Conservation (phyloP, 30 jellyfish, hydroid and myxozoan species). For the Aurelia sp. region DNA sequence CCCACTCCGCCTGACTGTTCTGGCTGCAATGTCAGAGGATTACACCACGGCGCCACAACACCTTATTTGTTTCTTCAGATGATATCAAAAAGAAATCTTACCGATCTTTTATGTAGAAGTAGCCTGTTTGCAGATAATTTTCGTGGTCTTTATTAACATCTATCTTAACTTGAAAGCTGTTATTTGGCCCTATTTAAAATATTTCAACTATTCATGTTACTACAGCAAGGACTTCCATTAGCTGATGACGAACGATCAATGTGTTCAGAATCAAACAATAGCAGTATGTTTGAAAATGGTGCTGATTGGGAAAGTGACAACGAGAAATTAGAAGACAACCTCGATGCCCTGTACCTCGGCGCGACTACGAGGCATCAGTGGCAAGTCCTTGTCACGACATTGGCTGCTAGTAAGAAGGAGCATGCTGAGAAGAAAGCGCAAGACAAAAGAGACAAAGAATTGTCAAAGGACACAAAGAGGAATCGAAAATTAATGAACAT, state of each 20-base stretch:
- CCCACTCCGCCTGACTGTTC: too few species aligned
- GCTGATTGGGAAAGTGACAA: constrained; percentile 43
- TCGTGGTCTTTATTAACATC: too few species aligned
- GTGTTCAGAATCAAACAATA: constrained; percentile 88
- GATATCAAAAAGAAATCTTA: too few species aligned
- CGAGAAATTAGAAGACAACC: constrained; percentile 90
- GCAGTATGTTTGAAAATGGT: constrained; percentile 69
- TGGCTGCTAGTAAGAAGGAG: constrained; percentile 90
- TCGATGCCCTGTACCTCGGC: constrained; percentile 95
- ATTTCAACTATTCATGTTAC: background rate
- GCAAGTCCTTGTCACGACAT: constrained; percentile 86
- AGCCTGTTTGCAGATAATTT: too few species aligned
- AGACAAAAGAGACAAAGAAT: constrained; percentile 39
- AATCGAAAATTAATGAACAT: constrained; percentile 27
- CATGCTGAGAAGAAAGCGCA: constrained; percentile 67
- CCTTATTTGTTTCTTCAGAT: too few species aligned
- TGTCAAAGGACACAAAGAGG: constrained; percentile 19
- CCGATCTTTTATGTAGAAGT: too few species aligned
- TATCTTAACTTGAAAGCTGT: background rate
- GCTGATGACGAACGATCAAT: constrained; percentile 94
- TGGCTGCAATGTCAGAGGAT: too few species aligned
- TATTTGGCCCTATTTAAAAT: too few species aligned
- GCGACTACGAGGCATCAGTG: constrained; percentile 99
- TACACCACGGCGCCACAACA: too few species aligned
- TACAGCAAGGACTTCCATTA: constrained; percentile 90